Conservation (phyloP, 2,113 vertebrate genomes). For the Megaleporinus macrocephalus region DNA sequence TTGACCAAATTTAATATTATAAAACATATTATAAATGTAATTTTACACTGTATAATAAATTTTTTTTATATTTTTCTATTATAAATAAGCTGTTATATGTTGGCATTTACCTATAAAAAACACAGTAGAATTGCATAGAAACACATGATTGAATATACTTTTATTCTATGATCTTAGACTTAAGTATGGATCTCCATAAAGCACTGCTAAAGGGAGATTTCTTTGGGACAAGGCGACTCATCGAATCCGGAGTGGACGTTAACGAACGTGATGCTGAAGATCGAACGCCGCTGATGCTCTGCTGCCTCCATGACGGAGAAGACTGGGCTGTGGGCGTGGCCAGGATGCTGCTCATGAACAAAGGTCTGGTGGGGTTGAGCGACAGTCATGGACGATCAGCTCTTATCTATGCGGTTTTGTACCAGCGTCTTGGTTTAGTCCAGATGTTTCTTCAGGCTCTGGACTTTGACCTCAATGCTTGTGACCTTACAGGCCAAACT, state of each 20-base stretch:
- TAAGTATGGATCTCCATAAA: constrained; percentile 16
- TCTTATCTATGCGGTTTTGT: constrained; percentile 42
- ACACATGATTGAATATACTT: neutral
- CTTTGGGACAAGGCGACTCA: constrained; percentile 19
- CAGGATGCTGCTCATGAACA: constrained; percentile 42
- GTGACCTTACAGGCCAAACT: constrained; percentile 27
- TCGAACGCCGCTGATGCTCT: constrained; percentile 48
- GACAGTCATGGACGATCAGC: constrained; percentile 10
- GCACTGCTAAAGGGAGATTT: constrained; percentile 47
- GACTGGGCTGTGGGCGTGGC: neutral
- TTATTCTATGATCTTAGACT: neutral
- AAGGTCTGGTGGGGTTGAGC: constrained; percentile 16
- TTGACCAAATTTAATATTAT: no score
- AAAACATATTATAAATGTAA: no score
- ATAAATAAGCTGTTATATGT: no score
- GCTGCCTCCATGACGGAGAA: constrained; percentile 51
- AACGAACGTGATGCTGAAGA: constrained; percentile 28
- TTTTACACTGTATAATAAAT: no score
- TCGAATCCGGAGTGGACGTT: constrained; percentile 19
- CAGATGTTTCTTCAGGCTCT: constrained; percentile 42
- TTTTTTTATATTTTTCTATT: no score
- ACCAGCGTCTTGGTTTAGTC: neutral
- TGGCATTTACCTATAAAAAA: no score
- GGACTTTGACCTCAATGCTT: neutral
- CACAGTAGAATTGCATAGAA: no score